A percentile compares a stretch with the other conserved stretches of the same genome.
phyloP scores from a whole-genome alignment of 2,888 invertebrate species.

The Bursaphelenchus okinawaensis region DNA sequence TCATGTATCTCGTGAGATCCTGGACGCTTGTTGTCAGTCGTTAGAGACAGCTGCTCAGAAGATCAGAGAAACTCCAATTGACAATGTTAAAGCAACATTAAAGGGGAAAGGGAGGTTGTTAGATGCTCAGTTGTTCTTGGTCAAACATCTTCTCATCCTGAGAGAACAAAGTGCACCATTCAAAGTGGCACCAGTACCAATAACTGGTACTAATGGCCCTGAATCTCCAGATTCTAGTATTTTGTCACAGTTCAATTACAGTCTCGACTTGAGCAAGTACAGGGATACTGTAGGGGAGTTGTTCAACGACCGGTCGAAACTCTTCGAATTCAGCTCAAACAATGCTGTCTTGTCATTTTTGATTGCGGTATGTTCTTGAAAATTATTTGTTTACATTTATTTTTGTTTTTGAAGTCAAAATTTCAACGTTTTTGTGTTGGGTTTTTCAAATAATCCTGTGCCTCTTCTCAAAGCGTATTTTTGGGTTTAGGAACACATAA shows the following conservation, averaged over 20 bases:
- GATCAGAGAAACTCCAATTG: constrained; percentile 64
- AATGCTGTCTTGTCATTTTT: constrained; percentile 86
- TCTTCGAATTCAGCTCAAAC: constrained; percentile 79
- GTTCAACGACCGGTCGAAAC: constrained; percentile 61
- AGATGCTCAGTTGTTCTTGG: constrained; percentile 93
- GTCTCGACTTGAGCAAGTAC: constrained; percentile 84
- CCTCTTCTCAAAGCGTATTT: too few species aligned
- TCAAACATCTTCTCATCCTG: constrained; percentile 90
- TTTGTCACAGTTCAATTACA: constrained; percentile 68
- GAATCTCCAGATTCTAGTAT: constrained; percentile 6
- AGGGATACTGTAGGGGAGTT: constrained; percentile 61
- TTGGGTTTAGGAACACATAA: neutral
- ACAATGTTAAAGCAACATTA: constrained; percentile 18
- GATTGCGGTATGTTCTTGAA: constrained; percentile 60
- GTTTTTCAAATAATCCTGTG: too few species aligned
- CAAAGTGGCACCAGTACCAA: constrained; percentile 61
- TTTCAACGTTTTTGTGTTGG: too few species aligned
- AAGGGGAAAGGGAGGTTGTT: constrained; percentile 62
- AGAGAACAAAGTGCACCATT: constrained; percentile 97
- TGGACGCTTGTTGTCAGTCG: constrained; percentile 83
- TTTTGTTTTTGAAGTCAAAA: constrained; percentile 14
- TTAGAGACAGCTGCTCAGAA: constrained; percentile 74
- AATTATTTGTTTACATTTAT: neutral
- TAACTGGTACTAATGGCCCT: constrained; percentile 61
- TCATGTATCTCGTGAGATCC: constrained; percentile 67